Conservation (phyloP, 2,113 vertebrate species). For the Nycticryphes semicollaris region DNA sequence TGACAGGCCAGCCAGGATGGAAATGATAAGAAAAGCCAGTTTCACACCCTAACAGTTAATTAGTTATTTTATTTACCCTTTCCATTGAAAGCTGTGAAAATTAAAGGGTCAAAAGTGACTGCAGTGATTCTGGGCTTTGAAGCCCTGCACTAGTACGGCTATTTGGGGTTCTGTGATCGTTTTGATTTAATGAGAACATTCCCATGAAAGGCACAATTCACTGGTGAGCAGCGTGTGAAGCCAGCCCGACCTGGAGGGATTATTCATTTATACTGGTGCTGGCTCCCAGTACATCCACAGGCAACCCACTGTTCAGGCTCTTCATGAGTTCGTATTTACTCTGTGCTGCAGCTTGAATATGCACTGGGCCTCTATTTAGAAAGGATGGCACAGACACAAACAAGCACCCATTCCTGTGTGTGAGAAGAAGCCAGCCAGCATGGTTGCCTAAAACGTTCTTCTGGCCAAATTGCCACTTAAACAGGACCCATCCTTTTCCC, state of each 20-base stretch:
- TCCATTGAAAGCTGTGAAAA: not conserved
- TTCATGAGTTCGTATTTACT: slow-evolving; percentile 7
- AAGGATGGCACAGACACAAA: not conserved
- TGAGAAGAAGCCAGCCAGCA: not conserved
- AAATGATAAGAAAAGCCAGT: not conserved
- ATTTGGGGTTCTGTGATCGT: not conserved
- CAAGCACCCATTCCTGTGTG: not conserved
- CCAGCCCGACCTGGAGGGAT: not conserved
- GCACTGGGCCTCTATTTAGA: not conserved
- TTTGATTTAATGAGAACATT: slow-evolving; percentile 29
- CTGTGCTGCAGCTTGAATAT: not conserved
- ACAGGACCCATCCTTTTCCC: not conserved
- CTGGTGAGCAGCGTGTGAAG: rapidly evolving
- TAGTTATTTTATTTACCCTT: not conserved
- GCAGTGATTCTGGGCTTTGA: not conserved
- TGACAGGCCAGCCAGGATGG: not conserved
- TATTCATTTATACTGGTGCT: not conserved
- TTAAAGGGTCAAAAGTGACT: not conserved
- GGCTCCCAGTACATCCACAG: not conserved
- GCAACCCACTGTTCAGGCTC: not conserved
- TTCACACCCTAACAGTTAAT: not conserved
- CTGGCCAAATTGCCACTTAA: not conserved
- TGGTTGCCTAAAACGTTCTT: not conserved
- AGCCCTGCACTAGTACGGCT: not conserved
- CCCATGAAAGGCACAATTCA: slow-evolving; percentile 48